phyloP scores from a whole-genome alignment of 2,113 vertebrate species.

The Nyctereutes procyonoides region DNA sequence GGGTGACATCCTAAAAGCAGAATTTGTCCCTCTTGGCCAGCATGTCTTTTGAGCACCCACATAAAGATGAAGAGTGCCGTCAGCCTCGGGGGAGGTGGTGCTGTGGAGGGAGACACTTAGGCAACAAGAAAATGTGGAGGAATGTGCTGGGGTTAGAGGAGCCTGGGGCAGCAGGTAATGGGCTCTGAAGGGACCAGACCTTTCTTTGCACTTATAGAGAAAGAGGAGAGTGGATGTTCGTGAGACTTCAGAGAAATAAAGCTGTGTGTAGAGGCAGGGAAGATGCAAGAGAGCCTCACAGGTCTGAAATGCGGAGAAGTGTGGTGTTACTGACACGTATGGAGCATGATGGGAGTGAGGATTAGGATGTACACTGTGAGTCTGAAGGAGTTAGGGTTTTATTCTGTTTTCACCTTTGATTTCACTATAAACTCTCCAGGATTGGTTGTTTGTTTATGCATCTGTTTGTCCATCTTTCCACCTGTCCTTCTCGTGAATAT shows the following conservation, averaged over 20 bases:
- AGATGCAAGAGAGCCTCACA: rapidly evolving
- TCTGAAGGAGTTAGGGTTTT: not conserved
- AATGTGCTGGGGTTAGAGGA: rapidly evolving
- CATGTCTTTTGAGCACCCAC: not conserved
- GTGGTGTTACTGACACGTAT: not conserved
- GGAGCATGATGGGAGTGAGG: not conserved
- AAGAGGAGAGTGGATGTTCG: not conserved
- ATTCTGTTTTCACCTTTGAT: not conserved
- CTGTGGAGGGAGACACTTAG: not conserved
- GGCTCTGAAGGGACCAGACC: not conserved
- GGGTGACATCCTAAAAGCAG: not conserved
- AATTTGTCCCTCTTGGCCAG: not conserved
- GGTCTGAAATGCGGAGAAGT: not conserved
- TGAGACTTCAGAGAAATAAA: not conserved
- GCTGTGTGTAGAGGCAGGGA: not conserved
- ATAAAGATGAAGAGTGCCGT: rapidly evolving
- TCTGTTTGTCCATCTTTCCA: not conserved
- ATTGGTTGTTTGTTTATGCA: not conserved
- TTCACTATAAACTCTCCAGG: not conserved
- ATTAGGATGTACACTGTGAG: not conserved
- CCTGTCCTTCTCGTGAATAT: not conserved
- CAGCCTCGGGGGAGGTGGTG: not conserved
- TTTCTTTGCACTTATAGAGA: not conserved
- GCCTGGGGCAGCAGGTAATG: not conserved
- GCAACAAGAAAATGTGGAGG: not conserved